Conservation (phyloP, 2,888 invertebrate genomes). For the Cactoblastis cactorum region DNA sequence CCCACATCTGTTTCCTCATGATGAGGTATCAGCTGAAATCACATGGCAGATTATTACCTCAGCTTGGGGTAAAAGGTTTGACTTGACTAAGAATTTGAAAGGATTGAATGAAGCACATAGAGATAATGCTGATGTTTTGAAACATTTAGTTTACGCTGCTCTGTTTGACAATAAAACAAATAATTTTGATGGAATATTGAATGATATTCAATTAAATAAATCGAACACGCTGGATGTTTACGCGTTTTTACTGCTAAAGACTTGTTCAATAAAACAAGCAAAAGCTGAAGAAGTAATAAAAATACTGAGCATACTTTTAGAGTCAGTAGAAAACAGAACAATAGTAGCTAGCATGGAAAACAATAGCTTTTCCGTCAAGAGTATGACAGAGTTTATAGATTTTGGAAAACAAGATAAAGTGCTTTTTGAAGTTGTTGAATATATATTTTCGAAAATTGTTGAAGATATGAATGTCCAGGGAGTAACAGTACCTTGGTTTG, state of each 20-base stretch:
- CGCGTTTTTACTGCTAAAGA: constrained; percentile 64
- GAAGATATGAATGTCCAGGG: constrained; percentile 58
- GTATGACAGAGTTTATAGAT: constrained; percentile 51
- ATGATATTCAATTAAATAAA: constrained; percentile 47
- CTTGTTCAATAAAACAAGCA: constrained; percentile 55
- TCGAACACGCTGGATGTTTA: constrained; percentile 50
- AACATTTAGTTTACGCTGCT: constrained; percentile 47
- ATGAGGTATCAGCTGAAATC: constrained; percentile 43
- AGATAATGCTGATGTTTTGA: constrained; percentile 41
- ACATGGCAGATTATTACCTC: constrained; percentile 56
- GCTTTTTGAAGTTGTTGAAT: constrained; percentile 76
- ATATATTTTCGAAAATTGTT: constrained; percentile 73
- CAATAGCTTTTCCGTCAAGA: constrained; percentile 42
- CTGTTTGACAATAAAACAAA: constrained; percentile 46
- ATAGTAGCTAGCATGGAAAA: constrained; percentile 48
- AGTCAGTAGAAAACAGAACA: constrained; percentile 54
- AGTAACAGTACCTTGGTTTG: constrained; percentile 61
- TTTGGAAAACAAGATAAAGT: constrained; percentile 64
- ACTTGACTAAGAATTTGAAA: constrained; percentile 36
- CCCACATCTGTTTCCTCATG: constrained; percentile 81
- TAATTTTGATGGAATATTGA: constrained; percentile 46
- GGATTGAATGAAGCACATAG: constrained; percentile 33
- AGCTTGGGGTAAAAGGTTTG: constrained; percentile 56
- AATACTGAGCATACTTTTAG: constrained; percentile 61
- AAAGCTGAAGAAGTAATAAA: constrained; percentile 52